Percentiles rank a stretch among this genome's conserved stretches.
Conservation (phyloP, 2,797 vertebrate species). For the Ciconia nigra region DNA sequence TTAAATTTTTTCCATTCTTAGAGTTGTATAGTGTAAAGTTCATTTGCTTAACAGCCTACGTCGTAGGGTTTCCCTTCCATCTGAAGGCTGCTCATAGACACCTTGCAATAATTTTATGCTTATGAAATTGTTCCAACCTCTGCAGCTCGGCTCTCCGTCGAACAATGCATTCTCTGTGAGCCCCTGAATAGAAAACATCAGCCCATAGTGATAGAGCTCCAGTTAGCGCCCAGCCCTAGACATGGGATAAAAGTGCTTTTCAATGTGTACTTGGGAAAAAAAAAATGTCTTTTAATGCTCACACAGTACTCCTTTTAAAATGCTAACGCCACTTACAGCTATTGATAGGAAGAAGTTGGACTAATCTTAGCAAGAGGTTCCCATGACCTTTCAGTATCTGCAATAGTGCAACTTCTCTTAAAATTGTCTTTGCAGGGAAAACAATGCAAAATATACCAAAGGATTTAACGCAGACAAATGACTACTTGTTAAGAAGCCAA, state of each 20-base stretch:
- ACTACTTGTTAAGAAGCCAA: neutral
- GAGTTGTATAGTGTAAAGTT: neutral
- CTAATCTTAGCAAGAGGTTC: constrained; percentile 52
- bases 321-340: neutral
- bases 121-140: constrained; percentile 41
- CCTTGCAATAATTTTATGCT: neutral
- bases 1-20: neutral
- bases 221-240: constrained; percentile 15
- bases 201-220: constrained; percentile 19
- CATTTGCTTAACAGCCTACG: neutral
- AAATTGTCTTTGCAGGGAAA: constrained; percentile 1
- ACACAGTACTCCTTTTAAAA: constrained; percentile 52
- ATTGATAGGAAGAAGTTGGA: constrained; percentile 18
- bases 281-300: constrained; percentile 38
- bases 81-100: neutral
- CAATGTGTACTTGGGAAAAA: neutral
- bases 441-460: neutral
- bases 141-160: neutral
- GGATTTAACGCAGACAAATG: neutral
- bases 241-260: constrained; percentile 58
- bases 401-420: neutral
- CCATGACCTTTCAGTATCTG: constrained; percentile 56
- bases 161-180: constrained; percentile 66
- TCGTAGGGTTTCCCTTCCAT: neutral
- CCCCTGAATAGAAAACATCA: constrained; percentile 64